Evolutionary conservation across 2,113 vertebrate genomes (phyloP).

Genomic region (Gallinago jamesoni): DNA sequence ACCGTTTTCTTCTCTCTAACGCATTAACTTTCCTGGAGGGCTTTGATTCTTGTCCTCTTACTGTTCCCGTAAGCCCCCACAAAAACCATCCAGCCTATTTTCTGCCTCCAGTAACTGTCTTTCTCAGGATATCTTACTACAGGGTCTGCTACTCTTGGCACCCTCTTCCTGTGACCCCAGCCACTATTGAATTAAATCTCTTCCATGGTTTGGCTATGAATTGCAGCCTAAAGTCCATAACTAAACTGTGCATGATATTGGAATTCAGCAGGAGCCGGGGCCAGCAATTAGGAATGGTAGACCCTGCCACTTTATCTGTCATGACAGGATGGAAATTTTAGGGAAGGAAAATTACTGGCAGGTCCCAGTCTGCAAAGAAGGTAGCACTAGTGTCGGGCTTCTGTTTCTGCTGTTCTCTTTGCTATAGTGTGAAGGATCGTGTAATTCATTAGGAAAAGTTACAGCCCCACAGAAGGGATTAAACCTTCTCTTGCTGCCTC

Average conservation of each 20-base stretch:
- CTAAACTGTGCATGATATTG: slow-evolving; percentile 28
- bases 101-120: slow-evolving; percentile 21
- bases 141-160: slow-evolving; percentile 56
- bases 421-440: neutral
- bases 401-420: neutral
- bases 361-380: slow-evolving; percentile 57
- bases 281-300: slow-evolving; percentile 62
- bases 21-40: neutral
- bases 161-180: slow-evolving; percentile 40
- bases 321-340: slow-evolving; percentile 51
- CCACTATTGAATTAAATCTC: slow-evolving; percentile 33
- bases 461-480: neutral
- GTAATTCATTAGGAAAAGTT: neutral
- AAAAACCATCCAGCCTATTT: neutral
- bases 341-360: slow-evolving; percentile 47
- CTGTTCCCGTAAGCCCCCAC: neutral
- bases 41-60: neutral
- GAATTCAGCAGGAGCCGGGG: slow-evolving; percentile 46
- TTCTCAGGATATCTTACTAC: slow-evolving; percentile 51
- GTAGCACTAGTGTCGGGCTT: neutral
- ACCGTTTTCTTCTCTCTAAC: neutral
- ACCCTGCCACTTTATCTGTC: slow-evolving; percentile 63
- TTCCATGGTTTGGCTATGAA: slow-evolving; percentile 37
- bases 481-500: neutral
- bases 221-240: slow-evolving; percentile 51